These are phyloP conservation scores for Rhinophrynus dorsalis DNA, from an alignment of 2,797 vertebrate species.

Conservation along the genomic window DNA sequence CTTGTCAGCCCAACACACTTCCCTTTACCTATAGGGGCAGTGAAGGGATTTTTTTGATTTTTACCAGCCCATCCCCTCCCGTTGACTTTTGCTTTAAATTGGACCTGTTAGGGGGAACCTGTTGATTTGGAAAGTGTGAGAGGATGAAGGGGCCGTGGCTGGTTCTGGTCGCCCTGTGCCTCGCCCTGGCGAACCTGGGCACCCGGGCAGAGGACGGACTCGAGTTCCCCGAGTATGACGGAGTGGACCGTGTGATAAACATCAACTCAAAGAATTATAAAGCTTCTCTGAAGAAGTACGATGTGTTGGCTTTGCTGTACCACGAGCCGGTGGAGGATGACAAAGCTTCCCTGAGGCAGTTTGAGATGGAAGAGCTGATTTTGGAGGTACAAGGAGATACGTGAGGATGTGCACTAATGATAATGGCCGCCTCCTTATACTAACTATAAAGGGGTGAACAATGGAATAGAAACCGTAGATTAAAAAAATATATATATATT, in stretches of 20 bases:
- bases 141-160: slow-evolving; percentile 73
- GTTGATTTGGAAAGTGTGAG: slow-evolving; percentile 38
- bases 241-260: slow-evolving; percentile 80
- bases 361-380: slow-evolving; percentile 84
- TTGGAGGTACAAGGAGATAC: slow-evolving; percentile 75
- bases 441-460: background rate
- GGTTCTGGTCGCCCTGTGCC: slow-evolving; percentile 62
- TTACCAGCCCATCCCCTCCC: slow-evolving; percentile 22
- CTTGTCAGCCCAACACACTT: background rate
- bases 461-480: too few species aligned
- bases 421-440: background rate
- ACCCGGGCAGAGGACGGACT: slow-evolving; percentile 73
- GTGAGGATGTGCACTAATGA: background rate
- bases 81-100: slow-evolving; percentile 18
- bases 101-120: slow-evolving; percentile 30
- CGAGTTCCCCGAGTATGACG: slow-evolving; percentile 83
- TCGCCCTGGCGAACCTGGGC: slow-evolving; percentile 64
- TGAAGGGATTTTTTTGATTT: slow-evolving; percentile 29
- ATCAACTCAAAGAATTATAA: slow-evolving; percentile 84
- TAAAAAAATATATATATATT: too few species aligned
- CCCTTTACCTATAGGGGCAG: slow-evolving; percentile 21
- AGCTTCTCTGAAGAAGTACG: slow-evolving; percentile 83
- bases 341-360: slow-evolving; percentile 77
- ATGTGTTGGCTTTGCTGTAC: slow-evolving; percentile 87
- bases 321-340: slow-evolving; percentile 76